Evolutionary conservation across 2,797 vertebrate genomes (phyloP), one percentile per base, ranked within the genome.

Genomic region (Neosalanx taihuensis): DNA sequence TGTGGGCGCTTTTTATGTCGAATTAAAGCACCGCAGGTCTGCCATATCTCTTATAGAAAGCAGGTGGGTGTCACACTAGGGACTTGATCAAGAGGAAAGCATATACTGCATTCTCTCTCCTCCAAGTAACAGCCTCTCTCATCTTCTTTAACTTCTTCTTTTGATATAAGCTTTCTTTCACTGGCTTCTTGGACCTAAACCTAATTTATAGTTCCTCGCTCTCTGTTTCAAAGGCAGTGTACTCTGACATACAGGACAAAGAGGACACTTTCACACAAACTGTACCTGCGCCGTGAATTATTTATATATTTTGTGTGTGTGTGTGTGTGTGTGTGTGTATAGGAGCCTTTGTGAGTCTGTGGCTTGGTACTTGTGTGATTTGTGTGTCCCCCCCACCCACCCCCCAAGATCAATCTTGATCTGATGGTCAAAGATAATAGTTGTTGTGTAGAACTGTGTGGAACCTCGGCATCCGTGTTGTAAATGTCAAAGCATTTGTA

Each of bases 11-110:
- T 83, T 88, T 75, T 82, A 81, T 86, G 85, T 86, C 85, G 87
- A 87, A 89, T 91, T 89, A 86, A 83, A 77, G 87, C 83, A 78
- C 85, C 67, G 77, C 70, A 78, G 87, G 83, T 90, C 77, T 85
- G 85, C 80, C 51, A 59, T 75, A 80, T 85, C 86, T 83, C 81
- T 80, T 85, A 86, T 86, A 85, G 85, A 86, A 53, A 89, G 84
- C 82, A 84, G 81, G 86, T 84, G 83, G 85, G 86, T 82, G 81
- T 84, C 80, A 66, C 85, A 20, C 82, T 79, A 26, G 65, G 84
- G 73, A 75, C 72, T 74, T 81, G 80, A 74, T 76, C 75, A 80
- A 80, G 81, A n/a, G 82, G 83, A 81, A 75, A 87, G 73, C 74
- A 76, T n/a, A n/a, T 63, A 72, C 83, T 77, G 75, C 73, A 75